Evolutionary conservation across 2,113 vertebrate species (phyloP).

Genomic region (Pygoscelis antarcticus): DNA sequence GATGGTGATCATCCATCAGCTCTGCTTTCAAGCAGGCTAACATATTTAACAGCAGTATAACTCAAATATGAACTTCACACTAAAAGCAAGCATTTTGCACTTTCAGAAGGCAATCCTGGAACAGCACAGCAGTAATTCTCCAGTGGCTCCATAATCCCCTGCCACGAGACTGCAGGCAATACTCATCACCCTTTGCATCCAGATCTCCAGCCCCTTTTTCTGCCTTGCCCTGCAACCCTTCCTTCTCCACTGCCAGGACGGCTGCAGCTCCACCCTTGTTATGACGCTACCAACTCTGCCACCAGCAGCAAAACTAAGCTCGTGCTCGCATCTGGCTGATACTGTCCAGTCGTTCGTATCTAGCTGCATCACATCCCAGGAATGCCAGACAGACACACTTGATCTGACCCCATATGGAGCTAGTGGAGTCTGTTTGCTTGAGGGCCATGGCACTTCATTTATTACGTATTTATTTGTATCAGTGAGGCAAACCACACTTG

Average conservation of each 20-base stretch:
- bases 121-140: neutral
- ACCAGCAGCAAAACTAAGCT: neutral
- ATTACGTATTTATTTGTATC: neutral
- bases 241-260: fast-evolving
- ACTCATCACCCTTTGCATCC: neutral
- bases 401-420: neutral
- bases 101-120: neutral
- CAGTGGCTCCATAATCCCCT: neutral
- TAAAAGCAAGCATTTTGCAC: neutral
- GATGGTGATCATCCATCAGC: neutral
- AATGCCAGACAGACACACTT: neutral
- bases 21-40: neutral
- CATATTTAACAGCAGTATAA: neutral
- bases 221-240: neutral
- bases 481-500: neutral
- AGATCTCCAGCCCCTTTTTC: neutral
- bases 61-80: neutral
- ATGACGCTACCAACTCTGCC: neutral
- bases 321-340: neutral
- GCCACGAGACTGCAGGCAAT: neutral
- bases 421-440: neutral
- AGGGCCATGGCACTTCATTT: neutral
- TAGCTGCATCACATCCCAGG: neutral
- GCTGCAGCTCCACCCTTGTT: neutral
- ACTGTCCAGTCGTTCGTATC: neutral